Conservation (phyloP, 2,888 invertebrate species). For the Nymphalis polychloros region DNA sequence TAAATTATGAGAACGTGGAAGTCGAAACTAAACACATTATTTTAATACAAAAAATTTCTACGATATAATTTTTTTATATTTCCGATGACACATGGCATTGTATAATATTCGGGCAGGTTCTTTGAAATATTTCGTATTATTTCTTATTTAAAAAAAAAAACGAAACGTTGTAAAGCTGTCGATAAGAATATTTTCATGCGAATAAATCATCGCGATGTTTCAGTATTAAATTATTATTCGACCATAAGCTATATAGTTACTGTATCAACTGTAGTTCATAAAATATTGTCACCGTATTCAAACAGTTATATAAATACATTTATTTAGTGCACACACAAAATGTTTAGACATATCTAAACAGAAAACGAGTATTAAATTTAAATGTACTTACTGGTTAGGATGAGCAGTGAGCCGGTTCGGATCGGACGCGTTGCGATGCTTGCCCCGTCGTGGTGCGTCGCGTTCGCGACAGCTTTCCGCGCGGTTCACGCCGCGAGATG, state of each 20-base stretch:
- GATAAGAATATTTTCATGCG: no score
- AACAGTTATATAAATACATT: no score
- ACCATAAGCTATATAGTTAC: no score
- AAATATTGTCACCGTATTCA: no score
- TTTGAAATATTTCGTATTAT: no score
- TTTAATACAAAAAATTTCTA: background rate
- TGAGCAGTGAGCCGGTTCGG: slow-evolving; percentile 76
- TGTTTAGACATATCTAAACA: no score
- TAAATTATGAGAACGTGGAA: slow-evolving; percentile 4
- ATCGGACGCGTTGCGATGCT: slow-evolving; percentile 76
- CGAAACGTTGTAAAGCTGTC: no score
- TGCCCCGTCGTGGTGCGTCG: slow-evolving; percentile 72
- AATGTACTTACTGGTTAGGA: slow-evolving; percentile 65
- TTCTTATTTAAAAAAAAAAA: no score
- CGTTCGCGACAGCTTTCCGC: slow-evolving; percentile 77
- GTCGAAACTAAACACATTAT: background rate
- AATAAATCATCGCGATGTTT: no score
- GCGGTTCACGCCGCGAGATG: slow-evolving; percentile 70
- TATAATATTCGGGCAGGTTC: background rate
- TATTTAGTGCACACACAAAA: no score
- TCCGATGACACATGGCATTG: background rate
- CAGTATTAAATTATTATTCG: no score
- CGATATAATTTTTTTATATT: background rate
- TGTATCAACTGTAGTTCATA: no score
- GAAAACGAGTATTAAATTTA: background rate